Conservation (phyloP, 2,113 vertebrate genomes). For the Podarcis muralis region DNA sequence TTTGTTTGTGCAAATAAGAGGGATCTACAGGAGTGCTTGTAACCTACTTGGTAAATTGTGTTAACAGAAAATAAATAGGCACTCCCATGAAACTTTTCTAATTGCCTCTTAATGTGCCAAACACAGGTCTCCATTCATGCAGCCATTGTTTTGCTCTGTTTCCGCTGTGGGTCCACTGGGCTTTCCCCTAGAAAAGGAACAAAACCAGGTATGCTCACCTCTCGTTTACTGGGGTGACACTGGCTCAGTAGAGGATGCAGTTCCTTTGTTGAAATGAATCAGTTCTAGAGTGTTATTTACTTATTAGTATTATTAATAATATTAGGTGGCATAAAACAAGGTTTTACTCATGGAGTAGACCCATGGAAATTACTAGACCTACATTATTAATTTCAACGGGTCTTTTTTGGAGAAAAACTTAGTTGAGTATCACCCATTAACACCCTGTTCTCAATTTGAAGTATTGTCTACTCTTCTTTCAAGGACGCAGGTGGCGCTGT, state of each 20-base stretch:
- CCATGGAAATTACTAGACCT: too few relatives aligned
- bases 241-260: background rate
- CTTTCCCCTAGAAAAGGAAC: background rate
- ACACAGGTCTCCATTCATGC: background rate
- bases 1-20: fast-evolving
- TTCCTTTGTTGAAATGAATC: background rate
- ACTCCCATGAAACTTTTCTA: background rate
- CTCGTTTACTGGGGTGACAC: background rate
- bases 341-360: too few relatives aligned
- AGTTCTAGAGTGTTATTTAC: background rate
- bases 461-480: too few relatives aligned
- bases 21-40: background rate
- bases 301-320: too few relatives aligned
- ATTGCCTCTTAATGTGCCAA: background rate
- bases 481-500: too few relatives aligned
- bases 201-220: background rate
- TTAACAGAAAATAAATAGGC: background rate
- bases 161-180: background rate
- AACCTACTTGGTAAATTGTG: background rate
- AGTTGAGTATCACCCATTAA: too few relatives aligned
- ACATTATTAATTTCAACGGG: too few relatives aligned
- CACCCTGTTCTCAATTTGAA: too few relatives aligned
- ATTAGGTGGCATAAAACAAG: too few relatives aligned
- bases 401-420: too few relatives aligned
- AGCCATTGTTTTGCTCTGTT: background rate